A percentile compares a stretch with the other conserved stretches of the same genome.
phyloP scores from a whole-genome alignment of 1,140 invertebrate genomes.

The Polypedilum vanderplanki region DNA sequence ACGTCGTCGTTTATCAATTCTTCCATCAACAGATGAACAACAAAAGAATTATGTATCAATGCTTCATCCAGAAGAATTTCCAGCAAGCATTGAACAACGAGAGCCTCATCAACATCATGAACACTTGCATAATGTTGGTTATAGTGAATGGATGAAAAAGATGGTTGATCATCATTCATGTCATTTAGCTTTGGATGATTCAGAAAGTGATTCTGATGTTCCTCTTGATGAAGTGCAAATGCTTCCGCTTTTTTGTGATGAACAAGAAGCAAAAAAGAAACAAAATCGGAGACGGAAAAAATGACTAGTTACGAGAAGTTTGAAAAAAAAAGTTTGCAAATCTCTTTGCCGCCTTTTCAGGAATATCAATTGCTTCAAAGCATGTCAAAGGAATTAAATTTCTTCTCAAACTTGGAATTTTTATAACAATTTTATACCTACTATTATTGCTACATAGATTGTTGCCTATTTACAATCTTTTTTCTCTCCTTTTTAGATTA shows the following conservation, averaged over 20 bases:
- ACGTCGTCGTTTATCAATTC: not conserved
- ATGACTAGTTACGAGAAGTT: not conserved
- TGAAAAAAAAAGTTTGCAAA: not conserved
- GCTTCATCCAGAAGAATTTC: slow-evolving; percentile 20
- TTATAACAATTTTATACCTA: not conserved
- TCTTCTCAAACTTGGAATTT: not conserved
- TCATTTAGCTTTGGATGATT: not conserved
- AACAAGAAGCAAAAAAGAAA: slow-evolving; percentile 7
- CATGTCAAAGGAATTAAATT: not conserved
- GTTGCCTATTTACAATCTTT: not conserved
- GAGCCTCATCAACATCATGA: not conserved
- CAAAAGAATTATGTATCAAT: slow-evolving; percentile 7
- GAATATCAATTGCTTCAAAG: not conserved
- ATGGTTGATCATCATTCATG: slow-evolving; percentile 18
- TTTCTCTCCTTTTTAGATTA: slow-evolving; percentile 8
- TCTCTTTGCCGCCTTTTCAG: not conserved
- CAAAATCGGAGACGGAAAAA: not conserved
- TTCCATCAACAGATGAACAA: slow-evolving; percentile 1
- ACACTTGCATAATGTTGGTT: not conserved
- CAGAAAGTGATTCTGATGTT: not conserved
- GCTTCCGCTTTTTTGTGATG: not conserved
- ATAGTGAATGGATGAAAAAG: slow-evolving; percentile 22
- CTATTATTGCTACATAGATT: not conserved
- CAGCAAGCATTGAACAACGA: not conserved
- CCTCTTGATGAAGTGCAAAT: not conserved